Evolutionary conservation across 1,140 invertebrate genomes (phyloP), one percentile per base, ranked within the genome.

Genomic region (Eriocheir sinensis): DNA sequence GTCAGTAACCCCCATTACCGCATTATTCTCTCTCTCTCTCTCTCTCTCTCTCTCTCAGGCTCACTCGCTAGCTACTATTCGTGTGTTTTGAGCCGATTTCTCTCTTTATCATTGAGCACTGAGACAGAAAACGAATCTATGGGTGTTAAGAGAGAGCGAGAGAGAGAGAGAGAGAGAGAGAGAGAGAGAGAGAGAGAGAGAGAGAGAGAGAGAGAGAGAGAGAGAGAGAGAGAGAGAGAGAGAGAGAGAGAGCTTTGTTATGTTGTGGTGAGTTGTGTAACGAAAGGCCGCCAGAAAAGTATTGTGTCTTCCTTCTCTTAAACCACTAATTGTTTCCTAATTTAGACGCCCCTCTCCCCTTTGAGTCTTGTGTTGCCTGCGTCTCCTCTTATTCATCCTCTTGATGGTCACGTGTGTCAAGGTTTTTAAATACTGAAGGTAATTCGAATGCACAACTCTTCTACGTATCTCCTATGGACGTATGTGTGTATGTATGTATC

Each of bases 21-120:
- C 27, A 72, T 72, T 72, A 72, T n/a, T n/a, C 60, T 72, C 60
- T 72, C 60, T 72, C 60, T 72, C 60, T 72, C 60, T 72, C 60
- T 72, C 60, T 72, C 60, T 72, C 60, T 72, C 60, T 72, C 60
- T 72, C 60, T n/a, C n/a, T n/a, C n/a, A n/a, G n/a, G n/a, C n/a
- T n/a, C n/a, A n/a, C n/a, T n/a, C n/a, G n/a, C n/a, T n/a, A n/a
- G n/a, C n/a, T 60, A 9, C 21, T 60, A 72, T 8, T n/a, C 60
- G 60, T 2, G 60, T 72, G 8, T 72, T 72, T 72, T 72, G 21
- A 72, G 1, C 60, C 27, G 27, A 72, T 72, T 72, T 72, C 0
- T 72, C 60, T 0, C 60, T 72, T n/a, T 72, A n/a, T 0, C 21
- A n/a, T 72, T 72, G 2, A n/a, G 60, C 27, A 72, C n/a, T 72